Evolutionary conservation across 2,797 vertebrate species (phyloP).

Genomic region (Melanotaenia boesemani): DNA sequence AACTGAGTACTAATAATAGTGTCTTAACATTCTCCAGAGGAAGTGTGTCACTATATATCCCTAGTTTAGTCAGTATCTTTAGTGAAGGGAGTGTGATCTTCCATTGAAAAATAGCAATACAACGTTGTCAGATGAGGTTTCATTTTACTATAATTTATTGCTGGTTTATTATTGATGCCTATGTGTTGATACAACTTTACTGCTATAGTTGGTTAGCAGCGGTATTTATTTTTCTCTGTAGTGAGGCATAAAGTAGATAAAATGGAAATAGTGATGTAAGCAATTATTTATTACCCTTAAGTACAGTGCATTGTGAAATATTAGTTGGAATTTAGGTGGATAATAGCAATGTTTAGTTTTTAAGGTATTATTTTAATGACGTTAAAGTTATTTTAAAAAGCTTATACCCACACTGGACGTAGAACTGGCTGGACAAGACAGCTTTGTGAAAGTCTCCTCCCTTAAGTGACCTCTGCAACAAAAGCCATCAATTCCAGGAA

Average conservation of each 20-base stretch:
- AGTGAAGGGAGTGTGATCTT: constrained; percentile 5
- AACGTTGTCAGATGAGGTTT: neutral
- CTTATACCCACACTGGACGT: constrained; percentile 35
- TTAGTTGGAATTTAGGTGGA: neutral
- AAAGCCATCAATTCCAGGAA: constrained; percentile 81
- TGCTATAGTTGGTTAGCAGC: neutral
- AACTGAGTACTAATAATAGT: constrained; percentile 27
- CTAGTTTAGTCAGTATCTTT: neutral
- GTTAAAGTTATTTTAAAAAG: constrained; percentile 9
- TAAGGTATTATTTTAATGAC: neutral
- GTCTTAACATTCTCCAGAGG: constrained; percentile 4
- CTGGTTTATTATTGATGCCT: neutral
- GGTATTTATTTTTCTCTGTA: neutral
- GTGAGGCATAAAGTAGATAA: neutral
- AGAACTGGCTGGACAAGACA: constrained; percentile 63
- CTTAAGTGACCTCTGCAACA: constrained; percentile 79
- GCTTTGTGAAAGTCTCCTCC: constrained; percentile 78
- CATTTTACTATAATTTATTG: neutral
- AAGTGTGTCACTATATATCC: constrained; percentile 1
- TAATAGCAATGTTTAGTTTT: neutral
- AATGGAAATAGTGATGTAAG: neutral
- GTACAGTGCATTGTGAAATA: neutral
- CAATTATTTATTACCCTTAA: neutral
- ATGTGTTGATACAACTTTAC: neutral
- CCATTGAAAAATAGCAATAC: neutral